phyloP scores from a whole-genome alignment of 2,113 vertebrate species.

The Callospermophilus lateralis region DNA sequence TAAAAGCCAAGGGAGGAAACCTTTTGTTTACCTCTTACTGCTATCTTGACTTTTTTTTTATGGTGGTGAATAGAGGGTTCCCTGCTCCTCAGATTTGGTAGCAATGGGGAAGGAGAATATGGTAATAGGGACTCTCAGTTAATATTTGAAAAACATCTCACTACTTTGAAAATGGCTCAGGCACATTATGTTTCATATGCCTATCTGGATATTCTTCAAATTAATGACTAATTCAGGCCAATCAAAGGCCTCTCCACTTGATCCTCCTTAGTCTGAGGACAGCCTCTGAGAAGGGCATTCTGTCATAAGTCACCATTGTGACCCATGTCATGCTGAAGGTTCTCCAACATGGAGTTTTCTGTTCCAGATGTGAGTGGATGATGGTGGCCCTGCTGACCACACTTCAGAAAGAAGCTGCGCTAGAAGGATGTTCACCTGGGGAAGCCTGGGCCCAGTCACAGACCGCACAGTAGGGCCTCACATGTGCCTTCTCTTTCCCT shows the following conservation, averaged over 20 bases:
- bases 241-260: rapidly evolving
- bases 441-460: not conserved
- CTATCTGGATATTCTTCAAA: not conserved
- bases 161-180: not conserved
- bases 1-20: not conserved
- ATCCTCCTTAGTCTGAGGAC: not conserved
- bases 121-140: not conserved
- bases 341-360: not conserved
- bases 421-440: too few relatives aligned
- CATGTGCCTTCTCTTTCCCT: not conserved
- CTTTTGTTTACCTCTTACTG: not conserved
- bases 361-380: too few relatives aligned
- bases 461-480: rapidly evolving
- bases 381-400: not conserved
- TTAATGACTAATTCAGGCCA: not conserved
- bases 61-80: not conserved
- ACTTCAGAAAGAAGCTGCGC: not conserved
- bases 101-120: not conserved
- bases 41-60: not conserved
- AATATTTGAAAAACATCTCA: not conserved
- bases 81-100: not conserved
- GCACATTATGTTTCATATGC: not conserved
- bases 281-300: not conserved
- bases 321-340: not conserved
- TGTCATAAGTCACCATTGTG: not conserved